Conservation (phyloP, 2,113 vertebrate species). For the Gallinago media region DNA sequence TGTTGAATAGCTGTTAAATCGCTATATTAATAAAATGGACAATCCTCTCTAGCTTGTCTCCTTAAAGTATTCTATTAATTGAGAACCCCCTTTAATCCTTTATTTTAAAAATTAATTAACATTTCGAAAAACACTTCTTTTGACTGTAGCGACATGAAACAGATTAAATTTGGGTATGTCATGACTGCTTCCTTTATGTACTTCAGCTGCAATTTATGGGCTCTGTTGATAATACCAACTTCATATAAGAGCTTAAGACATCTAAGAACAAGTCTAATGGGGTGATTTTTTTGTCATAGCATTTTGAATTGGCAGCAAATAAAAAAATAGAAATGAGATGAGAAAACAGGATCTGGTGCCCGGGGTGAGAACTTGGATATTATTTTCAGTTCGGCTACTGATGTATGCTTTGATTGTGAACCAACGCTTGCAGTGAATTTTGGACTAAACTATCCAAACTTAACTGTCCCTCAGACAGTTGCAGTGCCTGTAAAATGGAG, state of each 20-base stretch:
- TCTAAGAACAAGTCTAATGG: neutral
- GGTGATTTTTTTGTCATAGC: neutral
- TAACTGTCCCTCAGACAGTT: neutral
- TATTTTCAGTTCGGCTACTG: neutral
- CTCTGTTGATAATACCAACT: neutral
- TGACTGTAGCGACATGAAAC: neutral
- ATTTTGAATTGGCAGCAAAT: neutral
- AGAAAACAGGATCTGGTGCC: neutral
- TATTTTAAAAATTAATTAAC: slow-evolving; percentile 52
- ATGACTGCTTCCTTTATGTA: neutral
- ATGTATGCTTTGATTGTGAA: neutral
- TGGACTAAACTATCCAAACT: neutral
- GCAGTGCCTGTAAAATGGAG: neutral
- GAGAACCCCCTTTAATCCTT: slow-evolving; percentile 28
- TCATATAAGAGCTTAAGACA: neutral
- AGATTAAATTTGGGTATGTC: neutral
- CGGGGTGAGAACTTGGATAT: neutral
- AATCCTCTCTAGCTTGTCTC: slow-evolving; percentile 12
- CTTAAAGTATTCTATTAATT: slow-evolving; percentile 30
- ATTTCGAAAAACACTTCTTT: neutral
- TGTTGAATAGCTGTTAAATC: slow-evolving; percentile 27
- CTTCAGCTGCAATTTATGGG: neutral
- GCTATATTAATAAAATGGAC: slow-evolving; percentile 26
- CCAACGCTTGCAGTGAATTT: neutral
- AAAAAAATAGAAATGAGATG: neutral